These are phyloP conservation scores for Petrolisthes cinctipes DNA, from an alignment of 2,888 invertebrate genomes.

Conservation along the genomic window DNA sequence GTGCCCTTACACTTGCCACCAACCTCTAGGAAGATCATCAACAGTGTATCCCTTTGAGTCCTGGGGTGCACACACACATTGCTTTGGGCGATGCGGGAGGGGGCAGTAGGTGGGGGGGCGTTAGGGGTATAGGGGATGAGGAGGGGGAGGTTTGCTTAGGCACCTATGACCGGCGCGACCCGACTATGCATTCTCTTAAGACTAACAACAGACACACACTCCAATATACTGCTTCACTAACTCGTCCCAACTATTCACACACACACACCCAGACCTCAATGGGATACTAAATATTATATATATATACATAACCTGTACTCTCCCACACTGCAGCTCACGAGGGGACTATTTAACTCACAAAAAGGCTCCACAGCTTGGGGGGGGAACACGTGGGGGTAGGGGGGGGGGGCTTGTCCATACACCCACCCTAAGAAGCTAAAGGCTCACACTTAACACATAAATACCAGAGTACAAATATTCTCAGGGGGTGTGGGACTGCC, in stretches of 20 bases:
- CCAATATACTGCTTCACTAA: neutral
- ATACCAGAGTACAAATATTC: constrained; percentile 23
- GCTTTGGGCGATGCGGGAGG: neutral
- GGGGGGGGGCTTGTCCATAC: neutral
- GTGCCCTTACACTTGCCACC: constrained; percentile 51
- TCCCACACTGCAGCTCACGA: too few species aligned
- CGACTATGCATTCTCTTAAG: neutral
- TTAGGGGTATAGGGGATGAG: neutral
- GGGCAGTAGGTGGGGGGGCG: neutral
- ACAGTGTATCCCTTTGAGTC: neutral
- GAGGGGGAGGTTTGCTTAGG: neutral
- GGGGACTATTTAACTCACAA: too few species aligned
- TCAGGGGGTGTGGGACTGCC: constrained; percentile 39
- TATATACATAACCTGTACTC: too few species aligned
- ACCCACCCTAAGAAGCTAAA: constrained; percentile 28
- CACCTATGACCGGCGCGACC: neutral
- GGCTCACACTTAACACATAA: constrained; percentile 34
- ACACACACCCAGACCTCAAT: constrained; percentile 1
- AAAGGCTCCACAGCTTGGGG: too few species aligned
- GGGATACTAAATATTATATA: too few species aligned
- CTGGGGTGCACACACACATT: neutral
- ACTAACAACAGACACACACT: constrained; percentile 15
- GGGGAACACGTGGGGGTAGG: neutral
- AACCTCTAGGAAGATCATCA: constrained; percentile 33
- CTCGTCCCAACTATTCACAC: neutral